Conservation (phyloP, 2,888 invertebrate genomes). For the Agriopis aurantiaria region DNA sequence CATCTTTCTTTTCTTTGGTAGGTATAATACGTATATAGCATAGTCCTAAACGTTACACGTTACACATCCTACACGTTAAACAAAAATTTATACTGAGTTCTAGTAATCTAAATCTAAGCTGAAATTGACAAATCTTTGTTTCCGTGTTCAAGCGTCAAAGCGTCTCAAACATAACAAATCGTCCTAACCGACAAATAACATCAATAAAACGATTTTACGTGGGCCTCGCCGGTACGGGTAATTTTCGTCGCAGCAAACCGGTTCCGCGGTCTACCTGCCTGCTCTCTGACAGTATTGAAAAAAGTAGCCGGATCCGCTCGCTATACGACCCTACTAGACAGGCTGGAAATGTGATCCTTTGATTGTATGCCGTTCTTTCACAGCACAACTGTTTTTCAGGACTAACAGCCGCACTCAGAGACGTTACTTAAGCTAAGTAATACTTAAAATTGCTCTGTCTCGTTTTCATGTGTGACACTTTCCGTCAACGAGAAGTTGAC, state of each 20-base stretch:
- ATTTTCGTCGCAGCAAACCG: slow-evolving; percentile 17
- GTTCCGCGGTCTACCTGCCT: slow-evolving; percentile 8
- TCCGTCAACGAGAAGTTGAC: no score
- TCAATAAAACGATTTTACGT: slow-evolving; percentile 18
- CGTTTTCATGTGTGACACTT: no score
- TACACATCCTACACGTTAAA: no score
- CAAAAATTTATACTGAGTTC: no score
- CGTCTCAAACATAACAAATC: neutral
- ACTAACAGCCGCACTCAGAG: no score
- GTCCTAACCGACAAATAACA: slow-evolving; percentile 2
- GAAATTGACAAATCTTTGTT: neutral
- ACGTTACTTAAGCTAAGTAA: no score
- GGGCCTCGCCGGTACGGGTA: neutral
- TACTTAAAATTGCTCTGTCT: no score
- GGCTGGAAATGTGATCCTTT: neutral
- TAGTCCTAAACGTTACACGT: no score
- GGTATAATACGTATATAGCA: no score
- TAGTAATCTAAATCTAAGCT: no score
- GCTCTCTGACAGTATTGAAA: slow-evolving; percentile 8
- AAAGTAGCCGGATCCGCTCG: slow-evolving; percentile 5
- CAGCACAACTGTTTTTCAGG: neutral
- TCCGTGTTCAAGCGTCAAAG: neutral
- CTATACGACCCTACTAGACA: neutral
- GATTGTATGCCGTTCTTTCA: slow-evolving; percentile 6
- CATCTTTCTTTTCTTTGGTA: no score